Conservation (phyloP, 1,140 invertebrate species). For the Drosophila pandora region DNA sequence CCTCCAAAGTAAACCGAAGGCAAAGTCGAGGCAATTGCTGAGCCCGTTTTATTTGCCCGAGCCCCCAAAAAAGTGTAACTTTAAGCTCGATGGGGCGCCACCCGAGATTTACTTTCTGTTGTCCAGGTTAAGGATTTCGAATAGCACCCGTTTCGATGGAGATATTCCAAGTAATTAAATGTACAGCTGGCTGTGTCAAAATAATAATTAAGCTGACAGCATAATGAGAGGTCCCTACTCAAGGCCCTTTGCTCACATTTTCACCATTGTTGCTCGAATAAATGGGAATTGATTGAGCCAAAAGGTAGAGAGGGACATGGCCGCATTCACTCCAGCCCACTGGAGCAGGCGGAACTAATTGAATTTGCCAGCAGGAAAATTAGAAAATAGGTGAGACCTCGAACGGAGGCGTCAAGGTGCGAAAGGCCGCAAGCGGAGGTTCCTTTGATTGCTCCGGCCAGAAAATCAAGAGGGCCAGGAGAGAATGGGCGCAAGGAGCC, state of each 20-base stretch:
- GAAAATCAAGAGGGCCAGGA: background rate
- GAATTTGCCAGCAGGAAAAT: constrained; percentile 46
- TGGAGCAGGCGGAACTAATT: constrained; percentile 40
- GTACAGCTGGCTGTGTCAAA: constrained; percentile 62
- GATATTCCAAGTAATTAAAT: constrained; percentile 74
- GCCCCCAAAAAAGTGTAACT: constrained; percentile 23
- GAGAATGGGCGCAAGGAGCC: background rate
- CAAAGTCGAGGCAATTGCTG: constrained; percentile 29
- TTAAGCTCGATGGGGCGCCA: constrained; percentile 4
- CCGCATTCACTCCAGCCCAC: background rate
- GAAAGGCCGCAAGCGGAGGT: constrained; percentile 31
- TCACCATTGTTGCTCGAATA: constrained; percentile 24
- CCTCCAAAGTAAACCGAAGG: constrained; percentile 54
- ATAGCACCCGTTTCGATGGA: constrained; percentile 27
- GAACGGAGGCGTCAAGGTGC: constrained; percentile 33
- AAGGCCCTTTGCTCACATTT: background rate
- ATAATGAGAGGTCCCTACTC: constrained; percentile 49
- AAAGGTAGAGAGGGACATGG: background rate
- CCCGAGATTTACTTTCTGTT: constrained; percentile 1
- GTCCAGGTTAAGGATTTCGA: constrained; percentile 12
- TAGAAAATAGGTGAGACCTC: constrained; percentile 39
- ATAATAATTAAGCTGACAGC: constrained; percentile 75
- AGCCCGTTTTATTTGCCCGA: constrained; percentile 32
- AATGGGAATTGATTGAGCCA: constrained; percentile 45
- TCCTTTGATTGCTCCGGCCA: constrained; percentile 27